Base-by-base conservation (phyloP, 2,888 invertebrate species). In the Pyrrhosoma nymphula region DNA sequence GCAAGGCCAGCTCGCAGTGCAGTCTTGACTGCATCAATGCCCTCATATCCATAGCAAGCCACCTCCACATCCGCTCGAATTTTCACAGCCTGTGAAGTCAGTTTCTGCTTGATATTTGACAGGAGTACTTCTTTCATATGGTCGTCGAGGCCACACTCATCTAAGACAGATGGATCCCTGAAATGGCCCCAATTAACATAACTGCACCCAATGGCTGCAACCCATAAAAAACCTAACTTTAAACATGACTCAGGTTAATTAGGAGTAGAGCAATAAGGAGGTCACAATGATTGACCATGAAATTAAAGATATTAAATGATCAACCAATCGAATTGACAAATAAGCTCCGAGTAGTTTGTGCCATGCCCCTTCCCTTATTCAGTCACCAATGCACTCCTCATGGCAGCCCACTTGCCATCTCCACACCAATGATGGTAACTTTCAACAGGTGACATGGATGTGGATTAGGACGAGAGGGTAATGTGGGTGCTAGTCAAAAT, bases 1-100 rank as follows among this genome's bases (percentile, higher is more conserved):
- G 98, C 98, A 75, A 99, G 98, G 0, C 99, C 99, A 96, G 99
- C 98, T 97, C 98, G 98, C 88, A 99, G 97, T 0, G 99, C 99
- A 89, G 98, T 97, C 97, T 99, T 99, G 0, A 99, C 99, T 8
- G 99, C 99, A 97, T 99, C 99, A 96, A 99, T 99, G 56, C 99
- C 99, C 97, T 99, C 99, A 96, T 99, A 99, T 0, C 99, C 99
- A 96, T 99, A 99, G 97, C 99, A 99, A 0, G 99, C 98, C 96
- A 99, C 99, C 97, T 99, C 99, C 96, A 99, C 98, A 97, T 99
- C 99, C 26, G 99, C 98, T 96, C 99, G 98, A 96, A 99, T 99
- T 97, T 99, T 99, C 0, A 99, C 99, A n/a, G 99, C 98, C 97
- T 99, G 99, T 14, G 99, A 99, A 47, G 99, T 99, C 95, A 99